These are phyloP conservation scores for Hypsibius dujardini DNA, from an alignment of 1,140 invertebrate genomes.

Conservation along the genomic window DNA sequence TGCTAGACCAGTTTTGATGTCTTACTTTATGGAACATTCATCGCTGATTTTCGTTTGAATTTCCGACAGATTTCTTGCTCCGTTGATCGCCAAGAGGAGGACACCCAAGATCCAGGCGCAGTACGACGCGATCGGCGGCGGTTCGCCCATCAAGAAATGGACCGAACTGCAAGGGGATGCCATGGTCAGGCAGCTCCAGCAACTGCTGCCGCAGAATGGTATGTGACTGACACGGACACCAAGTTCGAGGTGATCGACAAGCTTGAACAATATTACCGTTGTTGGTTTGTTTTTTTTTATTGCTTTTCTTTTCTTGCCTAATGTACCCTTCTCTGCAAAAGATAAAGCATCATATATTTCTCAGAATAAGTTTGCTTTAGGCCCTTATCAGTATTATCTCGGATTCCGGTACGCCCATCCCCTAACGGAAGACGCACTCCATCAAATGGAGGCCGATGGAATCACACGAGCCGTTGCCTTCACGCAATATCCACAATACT, in stretches of 20 bases:
- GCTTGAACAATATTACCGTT: conserved; percentile 12
- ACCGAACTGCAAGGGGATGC: conserved; percentile 57
- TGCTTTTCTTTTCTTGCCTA: background rate
- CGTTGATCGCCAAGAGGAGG: conserved; percentile 67
- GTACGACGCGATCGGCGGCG: conserved; percentile 83
- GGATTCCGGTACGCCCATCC: conserved; percentile 83
- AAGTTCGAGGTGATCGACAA: conserved; percentile 37
- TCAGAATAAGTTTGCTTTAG: conserved; percentile 31
- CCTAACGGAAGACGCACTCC: conserved; percentile 61
- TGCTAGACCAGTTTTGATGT: conserved; percentile 18
- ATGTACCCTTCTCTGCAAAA: conserved; percentile 7
- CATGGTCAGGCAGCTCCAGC: conserved; percentile 62
- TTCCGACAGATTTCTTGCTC: conserved; percentile 48
- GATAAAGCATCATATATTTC: background rate
- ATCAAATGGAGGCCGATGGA: conserved; percentile 65
- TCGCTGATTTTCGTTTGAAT: conserved; percentile 17
- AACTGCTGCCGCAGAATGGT: conserved; percentile 46
- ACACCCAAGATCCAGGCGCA: conserved; percentile 76
- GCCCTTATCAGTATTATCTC: conserved; percentile 80
- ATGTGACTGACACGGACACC: background rate
- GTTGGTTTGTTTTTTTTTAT: background rate
- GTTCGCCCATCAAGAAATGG: conserved; percentile 83
- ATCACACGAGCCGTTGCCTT: conserved; percentile 65
- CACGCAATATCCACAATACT: conserved; percentile 94
- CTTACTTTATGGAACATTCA: conserved; percentile 17